These are phyloP conservation scores for Achatina immaculata DNA, from an alignment of 1,140 invertebrate species.

Conservation along the genomic window DNA sequence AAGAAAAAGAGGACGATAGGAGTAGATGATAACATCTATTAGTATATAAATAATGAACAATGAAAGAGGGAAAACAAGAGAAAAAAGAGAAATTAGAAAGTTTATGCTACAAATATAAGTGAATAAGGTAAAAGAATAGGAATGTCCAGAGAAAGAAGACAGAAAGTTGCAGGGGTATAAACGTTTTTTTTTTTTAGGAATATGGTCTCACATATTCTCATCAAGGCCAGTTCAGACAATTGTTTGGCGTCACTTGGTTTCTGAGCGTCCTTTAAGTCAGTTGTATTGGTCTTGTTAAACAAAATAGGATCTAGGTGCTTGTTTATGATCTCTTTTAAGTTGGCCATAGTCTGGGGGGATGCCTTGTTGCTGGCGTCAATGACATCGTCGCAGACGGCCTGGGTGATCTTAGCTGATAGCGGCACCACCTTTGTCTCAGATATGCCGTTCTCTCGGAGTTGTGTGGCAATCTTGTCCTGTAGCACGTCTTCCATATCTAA, in stretches of 20 bases:
- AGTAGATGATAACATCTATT: too few species aligned
- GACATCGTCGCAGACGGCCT: conserved; percentile 30
- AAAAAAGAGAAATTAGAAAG: too few species aligned
- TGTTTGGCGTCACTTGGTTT: conserved; percentile 14
- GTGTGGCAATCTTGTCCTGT: conserved; percentile 31
- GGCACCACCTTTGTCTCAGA: conserved; percentile 20
- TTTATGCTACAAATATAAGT: too few species aligned
- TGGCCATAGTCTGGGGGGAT: conserved; percentile 11
- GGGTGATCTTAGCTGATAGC: conserved; percentile 25
- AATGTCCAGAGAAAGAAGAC: too few species aligned
- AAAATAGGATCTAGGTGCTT: conserved; percentile 29
- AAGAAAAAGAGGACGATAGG: too few species aligned
- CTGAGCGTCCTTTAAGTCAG: conserved; percentile 18
- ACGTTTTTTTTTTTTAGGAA: too few species aligned
- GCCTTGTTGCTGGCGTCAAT: background rate
- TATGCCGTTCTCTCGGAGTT: conserved; percentile 25
- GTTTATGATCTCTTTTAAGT: conserved; percentile 26
- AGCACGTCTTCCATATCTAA: conserved; percentile 30
- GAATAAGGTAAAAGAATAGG: too few species aligned
- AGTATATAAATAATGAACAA: too few species aligned
- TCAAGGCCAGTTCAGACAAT: conserved; percentile 8
- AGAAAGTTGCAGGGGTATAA: too few species aligned
- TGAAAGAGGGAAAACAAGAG: too few species aligned
- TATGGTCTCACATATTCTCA: conserved; percentile 20
- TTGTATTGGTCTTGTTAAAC: conserved; percentile 21